Evolutionary conservation across 2,888 invertebrate species (phyloP), one percentile per base, ranked within the genome.

Genomic region (Brachynemurus nebulosus): DNA sequence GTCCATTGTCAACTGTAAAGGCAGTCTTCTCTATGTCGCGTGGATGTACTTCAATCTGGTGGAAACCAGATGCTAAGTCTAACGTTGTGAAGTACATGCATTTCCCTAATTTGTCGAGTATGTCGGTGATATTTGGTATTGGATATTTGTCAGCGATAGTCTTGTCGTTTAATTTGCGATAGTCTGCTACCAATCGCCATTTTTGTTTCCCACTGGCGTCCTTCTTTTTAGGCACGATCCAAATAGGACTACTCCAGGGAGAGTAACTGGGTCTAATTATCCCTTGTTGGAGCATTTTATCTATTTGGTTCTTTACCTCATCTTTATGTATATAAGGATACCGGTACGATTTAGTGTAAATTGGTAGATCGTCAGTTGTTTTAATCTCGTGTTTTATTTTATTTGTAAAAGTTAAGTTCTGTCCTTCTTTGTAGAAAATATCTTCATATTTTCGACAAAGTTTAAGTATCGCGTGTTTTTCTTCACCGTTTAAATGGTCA

Each of bases 41-140:
- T 25, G 44, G 33, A 9, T 51, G 42, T 30, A 60, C 43, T n/a
- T 53, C 53, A 2, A 61, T 57, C 44, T 62, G 59, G 39, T 56
- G 54, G 40, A 57, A 61, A 1, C 58, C 59, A 25, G 49, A 51
- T 1, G 57, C 55, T 5, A 59, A 42, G 43, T 61, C 58, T 4
- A 60, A 38, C 0, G 52, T 55, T 1, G 54, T 52, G 43, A 60
- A 60, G 38, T 55, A 59, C 18, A 52, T 41, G 34, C 53, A 53
- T 43, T 50, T 48, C 1, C 58, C 58, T 21, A 59, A 38, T 45
- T 57, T 54, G 35, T 59, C 57, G 16, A 60, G 44, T 4, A 59
- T 50, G 12, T 59, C 57, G 2, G 51, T 48, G 9, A 61, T 56
- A 34, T 57, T 54, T 1, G 55, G 53, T 11, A 53, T 16, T 3